Evolutionary conservation across 2,888 invertebrate species (phyloP).

Genomic region (Atherix ibis): DNA sequence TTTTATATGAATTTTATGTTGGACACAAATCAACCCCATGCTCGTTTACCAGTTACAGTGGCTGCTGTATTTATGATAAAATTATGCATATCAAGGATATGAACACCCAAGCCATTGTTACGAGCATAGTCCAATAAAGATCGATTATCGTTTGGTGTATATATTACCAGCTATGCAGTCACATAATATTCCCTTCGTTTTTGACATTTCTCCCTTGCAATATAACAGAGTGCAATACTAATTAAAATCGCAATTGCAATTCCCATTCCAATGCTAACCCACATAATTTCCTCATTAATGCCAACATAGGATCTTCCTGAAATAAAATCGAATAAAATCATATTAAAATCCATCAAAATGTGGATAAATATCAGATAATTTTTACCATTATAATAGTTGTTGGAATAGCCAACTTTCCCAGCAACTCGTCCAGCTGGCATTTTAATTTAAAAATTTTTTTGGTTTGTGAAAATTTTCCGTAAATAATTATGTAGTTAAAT

Average conservation of each 20-base stretch:
- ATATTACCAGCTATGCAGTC: conserved; percentile 40
- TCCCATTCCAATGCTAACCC: conserved; percentile 62
- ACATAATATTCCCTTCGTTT: conserved; percentile 55
- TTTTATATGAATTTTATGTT: too few species aligned
- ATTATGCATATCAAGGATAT: conserved; percentile 9
- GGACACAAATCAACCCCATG: conserved; percentile 10
- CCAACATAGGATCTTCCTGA: conserved; percentile 70
- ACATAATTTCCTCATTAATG: conserved; percentile 76
- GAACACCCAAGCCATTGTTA: conserved; percentile 6
- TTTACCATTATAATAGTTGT: conserved; percentile 29
- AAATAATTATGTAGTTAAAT: too few species aligned
- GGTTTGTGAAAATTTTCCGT: too few species aligned
- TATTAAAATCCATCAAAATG: neutral
- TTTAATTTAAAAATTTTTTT: conserved; percentile 3
- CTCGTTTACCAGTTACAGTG: conserved; percentile 8
- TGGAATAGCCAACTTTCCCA: conserved; percentile 32
- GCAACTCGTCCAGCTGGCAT: conserved; percentile 34
- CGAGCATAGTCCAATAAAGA: conserved; percentile 4
- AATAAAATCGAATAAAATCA: neutral
- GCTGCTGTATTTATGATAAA: conserved; percentile 6
- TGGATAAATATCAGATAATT: neutral
- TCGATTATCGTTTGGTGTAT: conserved; percentile 6
- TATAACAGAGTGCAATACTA: conserved; percentile 68
- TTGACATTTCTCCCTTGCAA: conserved; percentile 63
- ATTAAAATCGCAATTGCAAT: conserved; percentile 58